These are phyloP conservation scores for Aplysina aerophoba DNA, from an alignment of 37 sponge, comb jelly and placozoan genomes.

Conservation along the genomic window DNA sequence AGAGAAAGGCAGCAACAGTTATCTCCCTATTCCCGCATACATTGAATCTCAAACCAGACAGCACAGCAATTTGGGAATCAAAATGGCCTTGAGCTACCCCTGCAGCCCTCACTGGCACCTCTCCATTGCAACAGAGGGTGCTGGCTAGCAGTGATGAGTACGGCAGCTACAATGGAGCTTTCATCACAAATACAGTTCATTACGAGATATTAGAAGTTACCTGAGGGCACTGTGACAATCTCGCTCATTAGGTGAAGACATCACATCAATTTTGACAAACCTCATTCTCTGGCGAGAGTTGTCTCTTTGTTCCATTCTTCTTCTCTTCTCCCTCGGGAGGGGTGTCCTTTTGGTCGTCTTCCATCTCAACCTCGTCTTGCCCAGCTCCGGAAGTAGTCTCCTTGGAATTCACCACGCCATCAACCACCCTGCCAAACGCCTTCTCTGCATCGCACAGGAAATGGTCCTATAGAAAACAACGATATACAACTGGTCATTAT, in stretches of 20 bases:
- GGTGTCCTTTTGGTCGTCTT: neutral
- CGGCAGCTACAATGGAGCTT: neutral
- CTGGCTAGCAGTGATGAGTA: neutral
- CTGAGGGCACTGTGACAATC: neutral
- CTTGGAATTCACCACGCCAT: neutral
- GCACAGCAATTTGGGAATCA: too few relatives aligned
- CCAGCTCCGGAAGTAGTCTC: neutral
- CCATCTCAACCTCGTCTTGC: neutral
- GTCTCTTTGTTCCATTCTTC: constrained; percentile 17
- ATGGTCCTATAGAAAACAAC: neutral
- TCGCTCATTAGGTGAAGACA: too few relatives aligned
- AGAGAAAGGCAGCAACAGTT: too few relatives aligned
- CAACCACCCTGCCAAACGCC: neutral
- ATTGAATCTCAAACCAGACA: too few relatives aligned
- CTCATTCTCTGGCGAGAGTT: neutral
- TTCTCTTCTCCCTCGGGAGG: neutral
- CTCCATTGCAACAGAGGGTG: neutral
- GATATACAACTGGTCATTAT: neutral
- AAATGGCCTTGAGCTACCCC: too few relatives aligned
- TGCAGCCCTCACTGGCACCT: too few relatives aligned
- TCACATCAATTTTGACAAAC: neutral
- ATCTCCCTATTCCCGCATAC: too few relatives aligned
- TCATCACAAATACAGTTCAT: neutral
- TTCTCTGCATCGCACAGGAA: constrained; percentile 14
- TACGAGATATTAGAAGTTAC: neutral